Base-by-base conservation (phyloP, 2,113 vertebrate genomes). In the Cairina moschata region DNA sequence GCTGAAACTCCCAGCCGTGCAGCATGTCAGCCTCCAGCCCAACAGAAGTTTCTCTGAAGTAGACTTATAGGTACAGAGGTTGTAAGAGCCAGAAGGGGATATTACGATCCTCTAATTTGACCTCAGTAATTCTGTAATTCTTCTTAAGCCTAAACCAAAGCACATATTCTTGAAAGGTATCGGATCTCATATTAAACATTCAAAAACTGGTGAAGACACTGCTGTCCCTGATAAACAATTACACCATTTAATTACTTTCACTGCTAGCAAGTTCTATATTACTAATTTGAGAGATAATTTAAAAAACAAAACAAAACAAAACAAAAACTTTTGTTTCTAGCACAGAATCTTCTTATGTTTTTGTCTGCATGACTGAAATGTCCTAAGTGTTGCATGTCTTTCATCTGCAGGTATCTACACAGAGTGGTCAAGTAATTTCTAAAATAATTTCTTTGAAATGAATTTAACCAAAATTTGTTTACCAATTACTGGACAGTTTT, bases 381-480 rank as follows among this genome's bases (percentile, higher is more conserved):
- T 18, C 42, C 72, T 31, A 55, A 34, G 17, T 17, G n/a, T 28
- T 66, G 29, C 29, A 54, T 25, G 50, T 31, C 48, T 90, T 73
- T 50, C 38, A 46, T 38, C 40, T 79, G 40, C 50, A 76, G 76
- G 55, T 42, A 88, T 36, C 76, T 65, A 17, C n/a, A 60, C 62
- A 50, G 83, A 40, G 79, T 74, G 86, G 72, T 26, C 75, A 92
- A 93, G 56, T 25, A 73, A 83, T 77, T 91, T 86, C 80, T 92
- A 46, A 90, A 81, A 77, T 81, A 56, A 11, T 60, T 50, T 21
- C 31, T 92, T 71, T 29, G 50, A 83, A 68, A 77, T 63, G 18
- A 81, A 88, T 93, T 93, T 58, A 63, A 76, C n/a, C 60, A 83
- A 81, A 96, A 84, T 59, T 86, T 94, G 73, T 86, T 96, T 96